A percentile compares a stretch with the other conserved stretches of the same genome.
These are phyloP conservation scores for Lates japonicus DNA, from an alignment of 2,797 vertebrate species.

Conservation along the genomic window DNA sequence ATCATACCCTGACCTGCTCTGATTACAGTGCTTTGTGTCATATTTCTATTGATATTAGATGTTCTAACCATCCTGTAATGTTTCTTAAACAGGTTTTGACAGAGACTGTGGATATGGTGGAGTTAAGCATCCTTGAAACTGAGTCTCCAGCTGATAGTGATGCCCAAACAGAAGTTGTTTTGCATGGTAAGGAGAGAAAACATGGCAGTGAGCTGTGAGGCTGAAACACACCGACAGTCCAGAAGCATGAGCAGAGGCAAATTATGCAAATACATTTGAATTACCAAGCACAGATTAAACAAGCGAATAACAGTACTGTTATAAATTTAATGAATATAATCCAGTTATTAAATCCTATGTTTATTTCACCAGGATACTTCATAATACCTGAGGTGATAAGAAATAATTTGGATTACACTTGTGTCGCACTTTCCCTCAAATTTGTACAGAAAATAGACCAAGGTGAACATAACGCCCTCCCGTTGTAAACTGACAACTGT, in stretches of 20 bases:
- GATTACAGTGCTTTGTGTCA: no score
- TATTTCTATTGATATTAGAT: not conserved
- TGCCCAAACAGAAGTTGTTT: slow-evolving; percentile 25
- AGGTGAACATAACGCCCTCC: no score
- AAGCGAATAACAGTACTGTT: no score
- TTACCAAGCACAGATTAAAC: not conserved
- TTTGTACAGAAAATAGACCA: not conserved
- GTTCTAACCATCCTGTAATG: not conserved
- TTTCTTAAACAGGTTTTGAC: slow-evolving; percentile 45
- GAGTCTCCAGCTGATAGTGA: slow-evolving; percentile 8
- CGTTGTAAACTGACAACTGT: not conserved
- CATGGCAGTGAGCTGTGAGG: not conserved
- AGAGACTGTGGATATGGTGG: slow-evolving; percentile 27
- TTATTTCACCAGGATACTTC: not conserved
- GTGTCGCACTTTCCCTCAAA: not conserved
- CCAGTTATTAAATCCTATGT: not conserved
- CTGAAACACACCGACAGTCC: not conserved
- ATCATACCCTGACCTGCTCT: not conserved
- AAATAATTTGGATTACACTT: not conserved
- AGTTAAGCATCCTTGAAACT: slow-evolving; percentile 6
- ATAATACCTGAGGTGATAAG: not conserved
- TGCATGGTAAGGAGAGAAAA: slow-evolving; percentile 51
- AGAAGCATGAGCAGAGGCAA: not conserved
- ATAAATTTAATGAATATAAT: no score
- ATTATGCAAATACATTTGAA: not conserved